Base-by-base conservation (phyloP, 2,797 vertebrate species). In the Myripristis murdjan region DNA sequence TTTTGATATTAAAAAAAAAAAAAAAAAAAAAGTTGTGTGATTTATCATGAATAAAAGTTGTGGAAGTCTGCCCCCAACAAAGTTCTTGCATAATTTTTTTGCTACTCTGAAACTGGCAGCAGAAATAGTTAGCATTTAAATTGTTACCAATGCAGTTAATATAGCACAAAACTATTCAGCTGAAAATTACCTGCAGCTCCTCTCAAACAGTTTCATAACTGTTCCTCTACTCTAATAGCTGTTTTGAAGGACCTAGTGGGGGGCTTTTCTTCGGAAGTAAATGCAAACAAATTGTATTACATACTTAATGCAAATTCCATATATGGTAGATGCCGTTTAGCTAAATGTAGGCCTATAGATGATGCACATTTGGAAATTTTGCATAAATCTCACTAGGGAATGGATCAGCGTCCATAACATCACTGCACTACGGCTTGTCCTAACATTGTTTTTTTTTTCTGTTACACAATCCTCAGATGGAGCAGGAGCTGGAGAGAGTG, bases 401-500 rank as follows among this genome's bases (percentile, higher is more conserved):
- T 5, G 33, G 47, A 28, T 35, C 35, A 41, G 11, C 41, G 56
- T 48, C 49, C 33, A 49, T 49, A 47, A 43, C 44, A 24, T 43
- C 12, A 15, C 15, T 18, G 48, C 20, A 57, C 63, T 58, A 48
- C 62, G 23, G 52, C 7, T 60, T 60, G 11, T 47, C 12, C 5
- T 60, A 26, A 65, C 7, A 1, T 23, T 62, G 33, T 70, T 65
- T 6, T 28, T n/a, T n/a, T n/a, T n/a, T n/a, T n/a, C 43, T 63
- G 9, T 79, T 64, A 9, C 60, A 14, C 22, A 66, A 3, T 61
- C 8, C 26, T 55, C 22, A 99, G 97, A 93, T 96, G 89, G 94
- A 96, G 76, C 92, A 95, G 75, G 96, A 98, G 77, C 89, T 98
- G 87, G 92, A 96, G 54, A 88, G 86, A 57, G 95, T 94, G 4